phyloP scores from a whole-genome alignment of 1,140 invertebrate genomes.

The Aphelinus certus region DNA sequence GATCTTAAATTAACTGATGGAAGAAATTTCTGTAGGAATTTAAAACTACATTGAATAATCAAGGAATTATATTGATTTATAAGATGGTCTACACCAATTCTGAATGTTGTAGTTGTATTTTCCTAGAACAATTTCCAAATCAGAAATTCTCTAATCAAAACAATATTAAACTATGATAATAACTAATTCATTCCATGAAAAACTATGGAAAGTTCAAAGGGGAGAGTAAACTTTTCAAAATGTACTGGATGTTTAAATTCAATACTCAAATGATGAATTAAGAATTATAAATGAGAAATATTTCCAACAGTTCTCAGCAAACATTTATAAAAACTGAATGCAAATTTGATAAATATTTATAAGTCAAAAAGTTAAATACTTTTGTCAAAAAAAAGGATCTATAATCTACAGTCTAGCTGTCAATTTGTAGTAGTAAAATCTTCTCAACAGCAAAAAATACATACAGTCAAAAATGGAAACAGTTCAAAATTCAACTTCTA shows the following conservation, averaged over 20 bases:
- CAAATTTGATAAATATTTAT: conserved; percentile 12
- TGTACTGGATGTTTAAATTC: conserved; percentile 2
- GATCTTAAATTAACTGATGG: no score
- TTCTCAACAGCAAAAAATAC: no score
- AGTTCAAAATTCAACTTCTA: not conserved
- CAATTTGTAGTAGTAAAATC: not conserved
- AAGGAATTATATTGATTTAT: no score
- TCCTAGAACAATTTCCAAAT: no score
- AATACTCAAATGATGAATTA: conserved; percentile 2
- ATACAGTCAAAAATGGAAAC: no score
- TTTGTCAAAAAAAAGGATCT: conserved; percentile 12
- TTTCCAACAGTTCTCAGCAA: not conserved
- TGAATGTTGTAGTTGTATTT: no score
- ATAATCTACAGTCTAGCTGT: conserved; percentile 15
- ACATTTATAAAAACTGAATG: conserved; percentile 26
- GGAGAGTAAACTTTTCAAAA: conserved; percentile 5
- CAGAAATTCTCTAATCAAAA: conserved; percentile 32
- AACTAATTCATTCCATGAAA: conserved; percentile 26
- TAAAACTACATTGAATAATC: no score
- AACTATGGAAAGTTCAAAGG: conserved; percentile 14
- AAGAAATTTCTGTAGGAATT: no score
- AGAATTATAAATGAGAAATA: not conserved
- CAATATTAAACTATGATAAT: conserved; percentile 25
- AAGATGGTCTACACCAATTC: no score
- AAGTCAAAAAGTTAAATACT: conserved; percentile 3